Base-by-base conservation (phyloP, 2,888 invertebrate species). In the Pristionchus japonicus region DNA sequence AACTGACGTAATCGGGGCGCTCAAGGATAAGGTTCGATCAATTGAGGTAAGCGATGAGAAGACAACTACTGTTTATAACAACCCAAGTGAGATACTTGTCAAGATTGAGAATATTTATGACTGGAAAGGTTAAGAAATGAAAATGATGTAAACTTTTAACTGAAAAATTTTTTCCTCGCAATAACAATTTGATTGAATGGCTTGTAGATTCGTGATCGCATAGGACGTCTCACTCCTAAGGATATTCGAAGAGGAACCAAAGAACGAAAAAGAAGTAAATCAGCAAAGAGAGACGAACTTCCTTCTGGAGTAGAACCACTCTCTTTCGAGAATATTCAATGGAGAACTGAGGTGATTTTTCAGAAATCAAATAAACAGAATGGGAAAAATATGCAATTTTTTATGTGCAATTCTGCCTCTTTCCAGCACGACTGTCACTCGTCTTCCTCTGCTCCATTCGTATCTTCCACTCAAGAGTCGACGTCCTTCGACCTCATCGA, bases 281-380 rank as follows among this genome's bases (percentile, higher is more conserved):
- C 89, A 77, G 37, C 43, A 88, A 15, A 89, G 88, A 77, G 84
- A 52, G 64, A 88, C 43, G 90, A 85, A 88, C 84, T 52, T 2
- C 52, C 74, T 3, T 7, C 49, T 0, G 31, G 89, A 87, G 37
- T 84, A 57, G 52, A 90, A 84, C 90, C 91, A 61, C 88, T 91
- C 83, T 91, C 91, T 3, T 91, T 91, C 83, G 91, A 91, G 31
- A 91, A 91, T 83, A 70, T 90, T 7, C 91, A 91, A 86, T 91
- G 91, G 91, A 70, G 37, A 40, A 80, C 37, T 23, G 87, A 87
- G 43, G 57, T 57, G 3, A 13, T 64, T n/a, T 49, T 49, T 49
- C 49, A 49, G 17, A 49, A 2, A 4, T 15, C 13, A 49, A 49
- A 6, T 49, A 17, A 13, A 49, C 49, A 47, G 13, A 47, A 47